A percentile compares a stretch with the other conserved stretches of the same genome.
These are phyloP conservation scores for Julus scandinavius DNA, from an alignment of 2,888 invertebrate species.

Conservation along the genomic window DNA sequence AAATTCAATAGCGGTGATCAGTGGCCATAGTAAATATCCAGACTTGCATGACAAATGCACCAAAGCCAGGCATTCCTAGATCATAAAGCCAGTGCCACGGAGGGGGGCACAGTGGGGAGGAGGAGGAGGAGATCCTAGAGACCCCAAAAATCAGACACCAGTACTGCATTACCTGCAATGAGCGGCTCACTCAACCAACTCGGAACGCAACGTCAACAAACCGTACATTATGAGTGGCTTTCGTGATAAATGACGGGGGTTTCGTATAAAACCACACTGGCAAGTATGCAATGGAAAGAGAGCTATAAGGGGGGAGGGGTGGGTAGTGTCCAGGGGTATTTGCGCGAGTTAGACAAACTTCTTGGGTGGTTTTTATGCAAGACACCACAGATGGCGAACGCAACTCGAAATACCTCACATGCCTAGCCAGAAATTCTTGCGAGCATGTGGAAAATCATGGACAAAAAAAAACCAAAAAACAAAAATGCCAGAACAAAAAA, in stretches of 20 bases:
- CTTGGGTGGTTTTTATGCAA: slow-evolving; percentile 40
- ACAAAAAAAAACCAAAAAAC: not conserved
- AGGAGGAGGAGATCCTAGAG: not conserved
- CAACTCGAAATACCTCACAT: slow-evolving; percentile 23
- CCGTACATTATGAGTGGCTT: not conserved
- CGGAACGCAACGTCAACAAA: not conserved
- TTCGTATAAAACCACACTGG: slow-evolving; percentile 23
- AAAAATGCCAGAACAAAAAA: too few species aligned
- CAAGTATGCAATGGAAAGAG: not conserved
- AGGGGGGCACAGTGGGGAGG: not conserved
- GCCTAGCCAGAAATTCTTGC: not conserved
- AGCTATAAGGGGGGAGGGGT: not conserved
- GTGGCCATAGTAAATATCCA: not conserved
- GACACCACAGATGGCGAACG: slow-evolving; percentile 26
- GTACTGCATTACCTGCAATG: not conserved
- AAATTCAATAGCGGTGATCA: not conserved
- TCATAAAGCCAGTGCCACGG: not conserved
- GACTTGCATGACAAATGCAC: not conserved
- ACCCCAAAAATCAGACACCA: not conserved
- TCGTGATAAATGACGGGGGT: not conserved
- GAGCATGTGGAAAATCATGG: not conserved
- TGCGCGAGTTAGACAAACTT: not conserved
- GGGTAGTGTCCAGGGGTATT: slow-evolving; percentile 9
- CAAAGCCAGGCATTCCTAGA: not conserved
- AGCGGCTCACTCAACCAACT: not conserved